Percentiles rank a stretch among this genome's conserved stretches.
Evolutionary conservation across 2,888 invertebrate genomes (phyloP).

Genomic region (Drosophila differens): DNA sequence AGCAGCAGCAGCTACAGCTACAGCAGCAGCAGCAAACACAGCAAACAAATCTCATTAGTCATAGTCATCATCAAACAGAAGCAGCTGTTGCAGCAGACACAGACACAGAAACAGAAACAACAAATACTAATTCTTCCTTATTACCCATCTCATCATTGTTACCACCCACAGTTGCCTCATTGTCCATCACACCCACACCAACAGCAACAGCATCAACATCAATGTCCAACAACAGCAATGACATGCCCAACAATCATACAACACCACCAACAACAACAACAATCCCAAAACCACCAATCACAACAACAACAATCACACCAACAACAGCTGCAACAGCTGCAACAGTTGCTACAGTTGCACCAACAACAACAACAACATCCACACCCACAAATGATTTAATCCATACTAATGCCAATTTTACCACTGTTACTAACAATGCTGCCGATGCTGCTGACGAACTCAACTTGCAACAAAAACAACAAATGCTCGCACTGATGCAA

Average conservation of each 20-base stretch:
- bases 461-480: slow-evolving; percentile 71
- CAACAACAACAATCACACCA: slow-evolving; percentile 45
- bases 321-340: slow-evolving; percentile 42
- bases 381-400: slow-evolving; percentile 74
- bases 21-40: slow-evolving; percentile 39
- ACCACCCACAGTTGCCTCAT: slow-evolving; percentile 75
- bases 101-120: slow-evolving; percentile 39
- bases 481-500: slow-evolving; percentile 81
- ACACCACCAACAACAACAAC: slow-evolving; percentile 45
- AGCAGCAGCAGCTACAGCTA: slow-evolving; percentile 29
- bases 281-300: slow-evolving; percentile 34
- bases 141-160: slow-evolving; percentile 76
- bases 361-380: slow-evolving; percentile 51
- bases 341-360: slow-evolving; percentile 26
- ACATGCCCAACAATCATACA: slow-evolving; percentile 18
- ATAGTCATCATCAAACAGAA: slow-evolving; percentile 53
- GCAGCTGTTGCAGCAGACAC: slow-evolving; percentile 30
- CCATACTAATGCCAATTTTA: slow-evolving; percentile 83
- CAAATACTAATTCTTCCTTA: slow-evolving; percentile 73
- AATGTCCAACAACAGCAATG: slow-evolving; percentile 33
- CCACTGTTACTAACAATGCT: slow-evolving; percentile 83
- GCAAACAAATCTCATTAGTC: slow-evolving; percentile 53
- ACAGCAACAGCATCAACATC: slow-evolving; percentile 46
- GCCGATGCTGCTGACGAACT: slow-evolving; percentile 60
- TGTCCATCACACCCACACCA: slow-evolving; percentile 70